A percentile compares a stretch with the other conserved stretches of the same genome.
Conservation (phyloP, 2,888 invertebrate genomes). For the Anticlea derivata region DNA sequence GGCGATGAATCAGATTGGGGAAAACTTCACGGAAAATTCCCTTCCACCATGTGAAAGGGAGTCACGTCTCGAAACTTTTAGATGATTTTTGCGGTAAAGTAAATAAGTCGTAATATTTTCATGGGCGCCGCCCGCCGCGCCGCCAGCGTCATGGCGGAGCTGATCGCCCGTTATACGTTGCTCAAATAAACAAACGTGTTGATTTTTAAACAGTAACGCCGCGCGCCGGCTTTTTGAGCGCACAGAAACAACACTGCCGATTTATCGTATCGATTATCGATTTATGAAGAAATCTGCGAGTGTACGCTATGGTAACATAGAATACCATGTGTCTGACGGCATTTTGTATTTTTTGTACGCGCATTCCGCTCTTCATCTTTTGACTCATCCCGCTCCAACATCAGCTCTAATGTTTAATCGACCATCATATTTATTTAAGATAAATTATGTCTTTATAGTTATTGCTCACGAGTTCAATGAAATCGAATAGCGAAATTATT, state of each 20-base stretch:
- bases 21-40: not conserved
- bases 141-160: conserved; percentile 49
- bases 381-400: conserved; percentile 20
- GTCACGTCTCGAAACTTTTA: conserved; percentile 32
- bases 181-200: conserved; percentile 78
- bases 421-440: conserved; percentile 17
- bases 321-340: conserved; percentile 33
- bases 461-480: conserved; percentile 21
- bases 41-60: not conserved
- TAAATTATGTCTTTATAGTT: conserved; percentile 13
- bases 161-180: conserved; percentile 67
- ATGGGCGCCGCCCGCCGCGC: conserved; percentile 67
- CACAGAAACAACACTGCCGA: conserved; percentile 52
- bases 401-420: conserved; percentile 14
- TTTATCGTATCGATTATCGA: conserved; percentile 57
- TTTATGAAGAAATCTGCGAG: conserved; percentile 36
- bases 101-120: conserved; percentile 81
- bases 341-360: conserved; percentile 31
- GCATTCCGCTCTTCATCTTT: conserved; percentile 27
- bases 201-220: conserved; percentile 75
- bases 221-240: conserved; percentile 59
- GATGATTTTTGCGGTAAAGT: conserved; percentile 70
- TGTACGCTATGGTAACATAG: conserved; percentile 27
- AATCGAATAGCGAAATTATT: conserved; percentile 21
- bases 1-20: not conserved